These are phyloP conservation scores for Molanna angustata DNA, from an alignment of 2,888 invertebrate genomes.

Conservation along the genomic window DNA sequence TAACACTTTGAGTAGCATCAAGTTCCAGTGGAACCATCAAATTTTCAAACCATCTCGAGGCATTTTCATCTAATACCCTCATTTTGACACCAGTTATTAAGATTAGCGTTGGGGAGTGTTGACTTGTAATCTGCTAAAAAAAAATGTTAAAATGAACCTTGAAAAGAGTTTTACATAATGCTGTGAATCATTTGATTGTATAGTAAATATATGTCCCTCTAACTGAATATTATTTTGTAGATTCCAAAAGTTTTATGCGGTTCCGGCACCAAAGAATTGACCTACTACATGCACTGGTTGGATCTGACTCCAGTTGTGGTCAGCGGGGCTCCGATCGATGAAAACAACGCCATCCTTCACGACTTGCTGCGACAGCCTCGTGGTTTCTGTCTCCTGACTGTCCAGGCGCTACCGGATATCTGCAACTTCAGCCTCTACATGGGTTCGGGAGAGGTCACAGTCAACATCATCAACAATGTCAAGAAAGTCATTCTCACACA, in stretches of 20 bases:
- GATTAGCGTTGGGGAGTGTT: no score
- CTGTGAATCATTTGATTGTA: no score
- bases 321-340: constrained; percentile 40
- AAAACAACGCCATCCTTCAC: constrained; percentile 53
- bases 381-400: constrained; percentile 64
- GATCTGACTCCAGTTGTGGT: constrained; percentile 54
- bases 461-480: constrained; percentile 53
- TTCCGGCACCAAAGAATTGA: constrained; percentile 39
- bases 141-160: no score
- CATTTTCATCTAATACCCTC: no score
- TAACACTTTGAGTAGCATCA: no score
- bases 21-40: no score
- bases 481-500: constrained; percentile 45
- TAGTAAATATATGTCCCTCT: no score
- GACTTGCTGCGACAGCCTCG: constrained; percentile 49
- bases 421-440: constrained; percentile 74
- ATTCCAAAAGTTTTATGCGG: constrained; percentile 48
- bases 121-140: no score
- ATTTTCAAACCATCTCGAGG: no score
- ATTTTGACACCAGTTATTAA: no score
- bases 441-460: constrained; percentile 49
- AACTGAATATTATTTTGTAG: constrained; percentile 43
- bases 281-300: constrained; percentile 60
- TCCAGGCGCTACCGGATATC: constrained; percentile 57
- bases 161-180: no score